Evolutionary conservation across 2,113 vertebrate genomes (phyloP).

Genomic region (Cebidichthys violaceus): DNA sequence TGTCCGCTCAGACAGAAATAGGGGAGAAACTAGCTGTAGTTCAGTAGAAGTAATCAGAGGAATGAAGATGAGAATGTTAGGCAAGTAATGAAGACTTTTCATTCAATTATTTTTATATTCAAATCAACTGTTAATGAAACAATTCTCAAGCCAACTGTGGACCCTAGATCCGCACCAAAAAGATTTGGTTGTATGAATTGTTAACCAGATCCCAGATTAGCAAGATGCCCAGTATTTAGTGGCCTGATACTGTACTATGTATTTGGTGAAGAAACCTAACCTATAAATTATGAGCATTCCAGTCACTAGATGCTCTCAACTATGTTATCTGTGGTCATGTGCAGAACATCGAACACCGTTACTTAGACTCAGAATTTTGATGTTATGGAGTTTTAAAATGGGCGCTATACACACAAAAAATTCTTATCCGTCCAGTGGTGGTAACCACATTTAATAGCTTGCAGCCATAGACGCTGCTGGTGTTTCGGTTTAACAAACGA

Average conservation of each 20-base stretch:
- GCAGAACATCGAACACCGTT: background rate
- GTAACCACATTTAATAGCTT: background rate
- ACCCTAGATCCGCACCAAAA: background rate
- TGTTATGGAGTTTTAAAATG: background rate
- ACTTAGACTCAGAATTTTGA: background rate
- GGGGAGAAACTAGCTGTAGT: conserved; percentile 30
- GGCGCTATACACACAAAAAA: background rate
- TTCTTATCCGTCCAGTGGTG: background rate
- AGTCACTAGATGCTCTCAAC: background rate
- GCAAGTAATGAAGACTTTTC: background rate
- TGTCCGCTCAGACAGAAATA: conserved; percentile 5
- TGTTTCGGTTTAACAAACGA: background rate
- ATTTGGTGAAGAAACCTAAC: background rate
- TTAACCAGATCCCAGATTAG: background rate
- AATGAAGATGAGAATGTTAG: background rate
- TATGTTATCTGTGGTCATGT: background rate
- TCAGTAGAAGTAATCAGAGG: background rate
- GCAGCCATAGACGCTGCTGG: background rate
- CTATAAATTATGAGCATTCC: background rate
- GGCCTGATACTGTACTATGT: background rate
- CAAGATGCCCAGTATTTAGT: background rate
- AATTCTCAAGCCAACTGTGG: background rate
- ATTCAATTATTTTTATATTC: background rate
- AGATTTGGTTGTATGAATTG: background rate
- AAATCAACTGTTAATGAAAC: background rate